Percentiles rank a stretch among this genome's conserved stretches.
Evolutionary conservation across 2,888 invertebrate genomes (phyloP).

Genomic region (Rhyacophila evoluta): DNA sequence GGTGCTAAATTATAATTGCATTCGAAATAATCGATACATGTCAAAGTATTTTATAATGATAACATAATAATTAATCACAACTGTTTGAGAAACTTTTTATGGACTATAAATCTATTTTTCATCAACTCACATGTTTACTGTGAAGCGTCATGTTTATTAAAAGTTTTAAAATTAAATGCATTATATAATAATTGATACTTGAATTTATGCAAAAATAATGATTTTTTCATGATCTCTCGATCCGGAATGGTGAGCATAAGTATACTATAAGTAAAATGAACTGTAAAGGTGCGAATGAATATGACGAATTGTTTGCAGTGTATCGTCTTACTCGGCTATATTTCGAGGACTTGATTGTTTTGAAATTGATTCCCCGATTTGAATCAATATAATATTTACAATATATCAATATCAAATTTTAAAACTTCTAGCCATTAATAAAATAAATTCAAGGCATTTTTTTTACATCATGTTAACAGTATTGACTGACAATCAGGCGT

Average conservation of each 20-base stretch:
- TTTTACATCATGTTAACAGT: background rate
- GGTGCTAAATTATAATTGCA: background rate
- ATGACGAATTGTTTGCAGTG: too few species aligned
- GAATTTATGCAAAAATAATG: background rate
- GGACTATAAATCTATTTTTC: background rate
- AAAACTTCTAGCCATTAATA: too few species aligned
- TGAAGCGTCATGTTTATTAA: background rate
- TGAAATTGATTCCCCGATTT: too few species aligned
- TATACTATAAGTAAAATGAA: too few species aligned
- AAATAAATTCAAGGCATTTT: background rate
- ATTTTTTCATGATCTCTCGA: background rate
- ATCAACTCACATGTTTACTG: background rate
- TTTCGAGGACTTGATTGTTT: too few species aligned
- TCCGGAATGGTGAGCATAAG: too few species aligned
- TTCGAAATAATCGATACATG: background rate
- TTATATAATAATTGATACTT: background rate
- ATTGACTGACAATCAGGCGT: background rate
- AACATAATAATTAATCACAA: background rate
- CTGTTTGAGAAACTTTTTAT: background rate
- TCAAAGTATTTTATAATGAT: background rate
- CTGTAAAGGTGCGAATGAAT: too few species aligned
- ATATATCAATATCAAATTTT: too few species aligned
- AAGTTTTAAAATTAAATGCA: background rate
- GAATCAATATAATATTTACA: too few species aligned
- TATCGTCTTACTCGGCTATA: too few species aligned